These are phyloP conservation scores for Bombus balteatus DNA, from an alignment of 1,140 invertebrate genomes.

Conservation along the genomic window DNA sequence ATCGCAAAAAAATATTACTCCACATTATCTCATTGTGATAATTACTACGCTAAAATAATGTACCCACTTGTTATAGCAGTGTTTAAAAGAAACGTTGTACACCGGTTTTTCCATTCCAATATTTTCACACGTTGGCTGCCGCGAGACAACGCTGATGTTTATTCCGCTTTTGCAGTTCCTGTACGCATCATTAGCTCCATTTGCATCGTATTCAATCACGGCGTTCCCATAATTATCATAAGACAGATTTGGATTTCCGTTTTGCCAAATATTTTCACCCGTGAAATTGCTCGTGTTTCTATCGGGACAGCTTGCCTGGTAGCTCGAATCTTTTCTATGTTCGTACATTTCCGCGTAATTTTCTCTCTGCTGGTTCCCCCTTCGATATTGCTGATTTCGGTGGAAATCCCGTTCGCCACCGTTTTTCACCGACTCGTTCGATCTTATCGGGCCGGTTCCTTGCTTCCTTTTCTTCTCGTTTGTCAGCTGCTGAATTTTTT, in stretches of 20 bases:
- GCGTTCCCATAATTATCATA: neutral
- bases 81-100: slow-evolving; percentile 28
- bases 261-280: slow-evolving; percentile 8
- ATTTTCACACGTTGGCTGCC: neutral
- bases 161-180: slow-evolving; percentile 17
- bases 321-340: neutral
- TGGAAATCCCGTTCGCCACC: neutral
- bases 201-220: slow-evolving; percentile 17
- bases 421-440: neutral
- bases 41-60: neutral
- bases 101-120: neutral
- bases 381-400: neutral
- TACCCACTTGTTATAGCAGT: slow-evolving; percentile 3
- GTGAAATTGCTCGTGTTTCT: neutral
- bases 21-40: neutral
- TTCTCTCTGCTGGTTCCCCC: neutral
- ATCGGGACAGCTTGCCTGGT: neutral
- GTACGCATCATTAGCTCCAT: neutral
- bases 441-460: neutral
- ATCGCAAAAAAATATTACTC: neutral
- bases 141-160: slow-evolving; percentile 38
- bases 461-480: neutral
- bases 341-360: slow-evolving; percentile 20
- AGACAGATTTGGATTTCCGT: neutral
- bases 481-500: neutral